Percentiles rank a stretch among this genome's conserved stretches.
phyloP scores from a whole-genome alignment of 23 tunicate species.

The Styela plicata region DNA sequence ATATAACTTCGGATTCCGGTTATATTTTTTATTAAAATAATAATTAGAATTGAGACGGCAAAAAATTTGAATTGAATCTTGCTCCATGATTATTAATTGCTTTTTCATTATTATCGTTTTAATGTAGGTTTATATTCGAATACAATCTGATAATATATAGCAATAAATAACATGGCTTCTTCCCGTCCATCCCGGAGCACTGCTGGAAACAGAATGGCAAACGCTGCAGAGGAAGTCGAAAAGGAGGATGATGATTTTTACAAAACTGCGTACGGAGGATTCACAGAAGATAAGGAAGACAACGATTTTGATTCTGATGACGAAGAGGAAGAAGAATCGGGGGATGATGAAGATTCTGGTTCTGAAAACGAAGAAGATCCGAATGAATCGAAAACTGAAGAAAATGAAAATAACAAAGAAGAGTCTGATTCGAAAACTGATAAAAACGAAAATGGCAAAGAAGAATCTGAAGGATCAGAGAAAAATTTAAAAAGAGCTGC shows the following conservation, averaged over 20 bases:
- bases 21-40: no score
- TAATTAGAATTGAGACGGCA: no score
- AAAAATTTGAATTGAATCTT: no score
- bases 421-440: slow-evolving; percentile 2
- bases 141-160: no score
- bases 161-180: no score
- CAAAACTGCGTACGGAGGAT: slow-evolving; percentile 93
- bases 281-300: slow-evolving; percentile 75
- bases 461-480: no score
- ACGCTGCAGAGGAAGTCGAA: slow-evolving; percentile 63
- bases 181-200: slow-evolving; percentile 58
- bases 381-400: slow-evolving; percentile 59
- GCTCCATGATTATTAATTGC: no score
- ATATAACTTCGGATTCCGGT: no score
- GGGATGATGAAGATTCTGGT: slow-evolving; percentile 93
- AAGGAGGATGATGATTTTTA: slow-evolving; percentile 93
- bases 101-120: no score
- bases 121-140: no score
- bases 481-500: no score
- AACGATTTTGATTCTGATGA: slow-evolving; percentile 72
- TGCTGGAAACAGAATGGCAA: slow-evolving; percentile 89
- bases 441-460: slow-evolving; percentile 6
- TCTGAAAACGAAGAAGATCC: slow-evolving; percentile 77
- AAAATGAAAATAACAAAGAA: slow-evolving; percentile 44
- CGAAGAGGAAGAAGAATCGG: slow-evolving; percentile 73